A percentile compares a stretch with the other conserved stretches of the same genome.
These are phyloP conservation scores for Schizopygopsis malacanthus DNA, from an alignment of 2,797 vertebrate genomes.

Conservation along the genomic window DNA sequence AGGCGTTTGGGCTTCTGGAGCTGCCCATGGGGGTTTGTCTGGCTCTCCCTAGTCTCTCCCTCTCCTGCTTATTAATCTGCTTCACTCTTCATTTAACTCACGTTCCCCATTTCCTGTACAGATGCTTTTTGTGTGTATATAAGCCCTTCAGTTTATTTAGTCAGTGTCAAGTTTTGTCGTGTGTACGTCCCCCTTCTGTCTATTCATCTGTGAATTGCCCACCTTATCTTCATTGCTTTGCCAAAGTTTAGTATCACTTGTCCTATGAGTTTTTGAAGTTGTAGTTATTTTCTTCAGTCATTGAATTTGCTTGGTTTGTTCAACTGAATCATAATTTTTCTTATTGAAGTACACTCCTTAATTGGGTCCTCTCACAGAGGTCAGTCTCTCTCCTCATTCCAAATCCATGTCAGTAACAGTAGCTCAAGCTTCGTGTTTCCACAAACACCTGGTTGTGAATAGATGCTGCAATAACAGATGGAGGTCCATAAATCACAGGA, in stretches of 20 bases:
- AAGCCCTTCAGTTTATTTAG: background rate
- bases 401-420: background rate
- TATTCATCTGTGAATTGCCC: too few relatives aligned
- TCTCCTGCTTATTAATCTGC: background rate
- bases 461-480: conserved; percentile 60
- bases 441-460: conserved; percentile 10
- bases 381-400: background rate
- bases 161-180: background rate
- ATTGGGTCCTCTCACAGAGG: background rate
- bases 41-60: background rate
- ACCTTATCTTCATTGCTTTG: too few relatives aligned
- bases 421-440: background rate
- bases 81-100: background rate
- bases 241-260: background rate
- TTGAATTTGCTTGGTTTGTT: background rate
- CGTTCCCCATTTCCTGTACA: background rate
- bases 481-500: conserved; percentile 67
- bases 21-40: background rate
- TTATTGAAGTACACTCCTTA: background rate
- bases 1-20: background rate
- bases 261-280: background rate
- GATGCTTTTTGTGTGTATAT: background rate
- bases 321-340: background rate
- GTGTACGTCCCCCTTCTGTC: background rate
- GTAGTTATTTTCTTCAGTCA: background rate